Evolutionary conservation across 2,888 invertebrate genomes (phyloP).

Genomic region (Timandra comae): DNA sequence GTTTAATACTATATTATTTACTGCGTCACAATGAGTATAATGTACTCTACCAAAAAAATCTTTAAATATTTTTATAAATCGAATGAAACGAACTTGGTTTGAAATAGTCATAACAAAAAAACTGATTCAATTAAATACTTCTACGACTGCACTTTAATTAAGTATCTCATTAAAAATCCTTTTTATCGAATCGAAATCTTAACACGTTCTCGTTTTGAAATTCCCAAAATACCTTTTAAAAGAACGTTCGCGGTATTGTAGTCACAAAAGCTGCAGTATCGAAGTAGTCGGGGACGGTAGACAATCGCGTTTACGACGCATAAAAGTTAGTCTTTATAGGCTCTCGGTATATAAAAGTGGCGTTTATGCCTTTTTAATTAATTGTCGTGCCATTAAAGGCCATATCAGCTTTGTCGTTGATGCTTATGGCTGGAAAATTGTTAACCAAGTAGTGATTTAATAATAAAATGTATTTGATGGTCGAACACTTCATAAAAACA

Average conservation of each 20-base stretch:
- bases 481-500: conserved; percentile 58
- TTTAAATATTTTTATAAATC: too few species aligned
- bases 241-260: conserved; percentile 32
- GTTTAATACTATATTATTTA: too few species aligned
- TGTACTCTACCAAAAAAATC: too few species aligned
- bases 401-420: conserved; percentile 68
- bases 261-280: conserved; percentile 42
- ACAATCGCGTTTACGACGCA: conserved; percentile 76
- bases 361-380: conserved; percentile 76
- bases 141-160: conserved; percentile 7
- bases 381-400: conserved; percentile 70
- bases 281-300: conserved; percentile 60
- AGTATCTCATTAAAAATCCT: too few species aligned
- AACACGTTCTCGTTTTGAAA: conserved; percentile 34
- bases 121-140: too few species aligned
- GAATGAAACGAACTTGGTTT: too few species aligned
- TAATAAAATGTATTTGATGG: conserved; percentile 64
- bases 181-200: conserved; percentile 10
- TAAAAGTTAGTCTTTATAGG: conserved; percentile 78
- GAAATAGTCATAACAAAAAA: too few species aligned
- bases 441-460: conserved; percentile 68
- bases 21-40: too few species aligned
- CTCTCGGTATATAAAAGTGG: conserved; percentile 72
- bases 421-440: conserved; percentile 64
- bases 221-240: conserved; percentile 34